These are phyloP conservation scores for Gryllus longicercus DNA, from an alignment of 2,888 invertebrate species.

Conservation along the genomic window DNA sequence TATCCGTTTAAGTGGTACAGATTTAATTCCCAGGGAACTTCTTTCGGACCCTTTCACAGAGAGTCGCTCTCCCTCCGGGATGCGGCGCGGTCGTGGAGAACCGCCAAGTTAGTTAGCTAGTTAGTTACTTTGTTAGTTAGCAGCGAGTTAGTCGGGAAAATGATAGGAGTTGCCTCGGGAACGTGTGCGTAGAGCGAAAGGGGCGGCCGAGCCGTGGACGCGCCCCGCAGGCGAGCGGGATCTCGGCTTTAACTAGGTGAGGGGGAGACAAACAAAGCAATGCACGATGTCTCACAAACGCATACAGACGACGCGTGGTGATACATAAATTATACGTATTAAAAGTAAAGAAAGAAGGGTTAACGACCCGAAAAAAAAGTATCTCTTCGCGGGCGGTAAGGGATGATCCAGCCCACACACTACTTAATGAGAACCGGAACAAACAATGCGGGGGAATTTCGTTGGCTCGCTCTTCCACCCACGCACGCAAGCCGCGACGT, in stretches of 20 bases:
- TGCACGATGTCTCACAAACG: not conserved
- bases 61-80: not conserved
- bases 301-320: conserved; percentile 4
- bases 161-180: not conserved
- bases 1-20: not conserved
- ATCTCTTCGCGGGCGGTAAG: not conserved
- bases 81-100: not conserved
- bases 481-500: not conserved
- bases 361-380: not conserved
- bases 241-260: not conserved
- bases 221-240: not conserved
- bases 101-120: not conserved
- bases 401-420: not conserved
- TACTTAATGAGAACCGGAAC: conserved; percentile 17
- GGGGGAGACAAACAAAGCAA: not conserved
- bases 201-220: not conserved
- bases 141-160: not conserved
- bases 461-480: not conserved
- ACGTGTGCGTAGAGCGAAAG: not conserved
- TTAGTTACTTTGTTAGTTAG: not conserved
- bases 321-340: conserved; percentile 17
- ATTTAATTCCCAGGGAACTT: not conserved
- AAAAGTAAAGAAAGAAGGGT: not conserved
- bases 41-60: not conserved
- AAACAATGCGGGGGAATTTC: not conserved